Percentiles rank a stretch among this genome's conserved stretches.
Conservation (phyloP, 1,140 invertebrate genomes). For the Temnothorax curvispinosus region DNA sequence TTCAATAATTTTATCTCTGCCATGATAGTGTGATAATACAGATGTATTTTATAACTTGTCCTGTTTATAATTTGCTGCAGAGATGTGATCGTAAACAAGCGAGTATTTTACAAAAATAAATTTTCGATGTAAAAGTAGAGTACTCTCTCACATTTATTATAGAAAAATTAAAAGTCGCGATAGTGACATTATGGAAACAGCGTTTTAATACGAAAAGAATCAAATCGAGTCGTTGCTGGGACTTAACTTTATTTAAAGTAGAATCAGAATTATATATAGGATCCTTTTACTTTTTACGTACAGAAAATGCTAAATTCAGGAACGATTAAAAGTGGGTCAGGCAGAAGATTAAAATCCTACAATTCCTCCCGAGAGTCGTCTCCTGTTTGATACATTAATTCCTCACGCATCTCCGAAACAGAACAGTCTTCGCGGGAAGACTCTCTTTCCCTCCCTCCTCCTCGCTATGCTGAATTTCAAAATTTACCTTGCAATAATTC, state of each 20-base stretch:
- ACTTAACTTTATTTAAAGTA: not conserved
- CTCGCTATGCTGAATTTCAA: not conserved
- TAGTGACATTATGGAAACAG: not conserved
- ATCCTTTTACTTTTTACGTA: not conserved
- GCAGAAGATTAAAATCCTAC: not conserved
- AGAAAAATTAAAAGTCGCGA: not conserved
- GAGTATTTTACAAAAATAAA: not conserved
- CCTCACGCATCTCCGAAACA: not conserved
- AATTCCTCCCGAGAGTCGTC: not conserved
- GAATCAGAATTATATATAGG: not conserved
- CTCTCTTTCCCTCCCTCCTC: not conserved
- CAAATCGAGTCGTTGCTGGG: not conserved
- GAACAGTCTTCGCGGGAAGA: not conserved
- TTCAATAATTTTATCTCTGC: not conserved
- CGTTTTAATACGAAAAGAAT: not conserved
- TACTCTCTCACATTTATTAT: not conserved
- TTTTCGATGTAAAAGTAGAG: not conserved
- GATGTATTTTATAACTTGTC: not conserved
- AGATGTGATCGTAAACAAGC: not conserved
- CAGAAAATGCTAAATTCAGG: not conserved
- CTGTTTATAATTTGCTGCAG: not conserved
- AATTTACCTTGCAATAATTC: constrained; percentile 21
- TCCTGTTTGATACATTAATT: not conserved
- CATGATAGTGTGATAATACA: not conserved
- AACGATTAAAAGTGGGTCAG: constrained; percentile 4